Base-by-base conservation (phyloP, 2,888 invertebrate species). In the Hyposoter didymator region DNA sequence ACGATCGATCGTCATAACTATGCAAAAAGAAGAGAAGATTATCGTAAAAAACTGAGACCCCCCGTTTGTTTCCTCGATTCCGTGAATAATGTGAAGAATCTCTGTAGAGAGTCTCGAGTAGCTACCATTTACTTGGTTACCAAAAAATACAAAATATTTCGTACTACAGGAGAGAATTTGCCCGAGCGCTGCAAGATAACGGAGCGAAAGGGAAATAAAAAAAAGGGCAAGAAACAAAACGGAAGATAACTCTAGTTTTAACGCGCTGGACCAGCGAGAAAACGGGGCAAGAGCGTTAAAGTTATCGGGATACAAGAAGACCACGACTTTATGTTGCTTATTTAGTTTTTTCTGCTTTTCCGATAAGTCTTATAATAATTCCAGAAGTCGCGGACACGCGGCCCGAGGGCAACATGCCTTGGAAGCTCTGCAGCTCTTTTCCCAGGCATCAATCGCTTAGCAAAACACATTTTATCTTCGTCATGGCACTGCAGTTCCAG, bases 371-470 rank as follows among this genome's bases (percentile, higher is more conserved):
- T 52, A 72, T 72, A 35, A 72, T 47, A 72, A 72, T 72, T 72
- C 72, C 52, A 52, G 49, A 35, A 52, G 52, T 35, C 52, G 64
- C 19, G n/a, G 19, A 49, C 49, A 72, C 49, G 72, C 52, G 19
- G 72, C 35, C 32, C 49, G n/a, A 49, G 67, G 45, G 35, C 28
- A 72, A 49, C 72, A 72, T 52, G 52, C 52, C 32, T 52, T 35
- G 12, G 19, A 47, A 49, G 12, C 35, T 32, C 35, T 35, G 52
- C 72, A 52, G 47, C 22, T 49, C 52, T 12, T 59, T 52, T 35
- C 22, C 49, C 47, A 49, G 72, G 35, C 72, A 72, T 72, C 35
- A 72, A 39, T 72, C n/a, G 49, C 72, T 72, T 35, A 72, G 72
- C n/a, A 72, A 72, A 72, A 72, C 72, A 52, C 32, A 49, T 35